Conservation (phyloP, 2,888 invertebrate genomes). For the Harmothoe impar region DNA sequence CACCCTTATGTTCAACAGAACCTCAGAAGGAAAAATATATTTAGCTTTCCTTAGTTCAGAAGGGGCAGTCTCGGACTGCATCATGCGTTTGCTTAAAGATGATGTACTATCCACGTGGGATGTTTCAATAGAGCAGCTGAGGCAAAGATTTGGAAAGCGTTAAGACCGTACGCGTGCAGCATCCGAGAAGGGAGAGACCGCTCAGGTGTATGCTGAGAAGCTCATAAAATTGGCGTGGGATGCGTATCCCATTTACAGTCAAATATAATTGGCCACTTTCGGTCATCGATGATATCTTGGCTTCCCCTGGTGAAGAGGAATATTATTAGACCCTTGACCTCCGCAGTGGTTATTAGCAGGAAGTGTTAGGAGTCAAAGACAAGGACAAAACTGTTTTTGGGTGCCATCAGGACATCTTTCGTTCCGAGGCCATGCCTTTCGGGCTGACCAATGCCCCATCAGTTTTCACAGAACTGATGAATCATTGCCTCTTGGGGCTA, state of each 20-base stretch:
- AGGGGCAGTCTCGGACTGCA: no score
- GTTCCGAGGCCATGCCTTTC: conserved; percentile 30
- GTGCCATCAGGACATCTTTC: conserved; percentile 24
- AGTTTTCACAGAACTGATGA: conserved; percentile 26
- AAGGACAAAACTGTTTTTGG: conserved; percentile 33
- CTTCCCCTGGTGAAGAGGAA: neutral
- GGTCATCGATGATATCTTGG: conserved; percentile 20
- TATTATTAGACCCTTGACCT: neutral
- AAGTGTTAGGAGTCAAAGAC: neutral
- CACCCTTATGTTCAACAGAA: no score
- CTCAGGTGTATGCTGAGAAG: no score
- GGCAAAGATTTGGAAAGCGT: no score
- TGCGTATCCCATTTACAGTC: neutral
- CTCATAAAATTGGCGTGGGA: no score
- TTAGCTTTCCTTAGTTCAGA: no score
- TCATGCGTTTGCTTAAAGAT: no score
- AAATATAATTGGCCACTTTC: conserved; percentile 47
- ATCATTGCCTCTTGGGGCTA: neutral
- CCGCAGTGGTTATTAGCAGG: conserved; percentile 10
- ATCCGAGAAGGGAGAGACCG: no score
- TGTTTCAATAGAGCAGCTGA: no score
- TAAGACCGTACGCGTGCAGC: no score
- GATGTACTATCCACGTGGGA: no score
- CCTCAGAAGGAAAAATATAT: no score
- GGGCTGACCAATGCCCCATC: conserved; percentile 27